phyloP scores from a whole-genome alignment of 2,113 vertebrate genomes.

The Brienomyrus longianalis region DNA sequence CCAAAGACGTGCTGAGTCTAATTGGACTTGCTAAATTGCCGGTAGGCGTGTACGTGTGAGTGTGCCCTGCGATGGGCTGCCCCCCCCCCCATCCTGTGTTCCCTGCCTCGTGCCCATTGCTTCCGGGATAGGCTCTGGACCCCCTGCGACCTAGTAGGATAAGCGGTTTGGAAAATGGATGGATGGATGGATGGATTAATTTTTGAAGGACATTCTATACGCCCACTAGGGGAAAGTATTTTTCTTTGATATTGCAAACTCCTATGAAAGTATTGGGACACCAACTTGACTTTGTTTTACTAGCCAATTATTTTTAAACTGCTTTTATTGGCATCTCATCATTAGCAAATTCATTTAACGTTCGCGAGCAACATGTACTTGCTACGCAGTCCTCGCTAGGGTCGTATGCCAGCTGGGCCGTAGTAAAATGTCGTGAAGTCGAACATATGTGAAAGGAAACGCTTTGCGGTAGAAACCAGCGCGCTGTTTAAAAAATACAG shows the following conservation, averaged over 20 bases:
- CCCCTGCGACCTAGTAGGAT: too few relatives aligned
- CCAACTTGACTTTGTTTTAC: background rate
- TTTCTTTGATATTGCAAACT: background rate
- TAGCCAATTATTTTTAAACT: background rate
- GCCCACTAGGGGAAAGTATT: background rate
- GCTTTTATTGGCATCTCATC: background rate
- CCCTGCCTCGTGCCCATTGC: too few relatives aligned
- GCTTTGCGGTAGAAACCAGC: slow-evolving; percentile 49
- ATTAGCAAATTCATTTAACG: background rate
- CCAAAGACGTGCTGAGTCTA: too few relatives aligned
- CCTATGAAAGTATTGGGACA: background rate
- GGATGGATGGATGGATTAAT: too few relatives aligned
- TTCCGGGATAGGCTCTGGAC: too few relatives aligned
- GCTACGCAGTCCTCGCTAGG: background rate
- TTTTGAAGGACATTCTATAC: background rate
- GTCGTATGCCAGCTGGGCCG: background rate
- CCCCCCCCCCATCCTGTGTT: too few relatives aligned
- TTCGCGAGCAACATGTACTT: background rate
- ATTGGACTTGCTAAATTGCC: too few relatives aligned
- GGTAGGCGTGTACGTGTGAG: too few relatives aligned
- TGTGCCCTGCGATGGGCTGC: too few relatives aligned
- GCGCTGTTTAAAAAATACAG: slow-evolving; percentile 58
- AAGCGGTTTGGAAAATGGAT: too few relatives aligned
- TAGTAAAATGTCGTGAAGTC: slow-evolving; percentile 29
- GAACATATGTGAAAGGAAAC: background rate